Evolutionary conservation across 2,888 invertebrate genomes (phyloP), one percentile per base, ranked within the genome.

Genomic region (Chrysopilus asiliformis): DNA sequence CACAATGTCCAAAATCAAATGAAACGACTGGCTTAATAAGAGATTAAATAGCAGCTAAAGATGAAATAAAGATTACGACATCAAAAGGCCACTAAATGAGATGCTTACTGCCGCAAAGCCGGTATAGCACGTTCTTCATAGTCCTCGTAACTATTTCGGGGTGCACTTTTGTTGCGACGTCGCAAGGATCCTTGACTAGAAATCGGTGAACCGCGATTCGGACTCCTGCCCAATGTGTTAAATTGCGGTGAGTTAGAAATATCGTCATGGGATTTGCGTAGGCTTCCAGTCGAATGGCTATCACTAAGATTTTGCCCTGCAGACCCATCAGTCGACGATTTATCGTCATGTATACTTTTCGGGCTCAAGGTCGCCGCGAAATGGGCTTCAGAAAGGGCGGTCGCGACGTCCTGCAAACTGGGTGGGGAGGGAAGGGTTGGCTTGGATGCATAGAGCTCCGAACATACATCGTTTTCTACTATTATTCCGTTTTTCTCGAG

Each of bases 51-150:
- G 20, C 25, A 9, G 20, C 25, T 36, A 29, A n/a, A 36, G 15
- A 26, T 33, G 19, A 24, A 37, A 24, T 20, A 26, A 26, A 26
- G 26, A 10, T 26, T 26, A 26, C n/a, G n/a, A 5, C 3, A 22
- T 14, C 22, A 24, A 14, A 19, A 32, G 24, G 2, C 18, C 27
- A 28, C 14, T 10, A 37, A 34, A 10, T 18, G 16, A 20, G n/a
- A 27, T 31, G 55, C 76, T 74, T 68, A 87, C 87, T 85, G 86
- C 60, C 86, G 75, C 34, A 86, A 65, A 24, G 86, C 82, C 7
- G 89, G 89, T 41, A 90, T 69, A 1, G 84, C 72, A 38, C 86
- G 68, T 49, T 90, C 89, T 53, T 90, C 90, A 49, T 89, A 89
- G 46, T 83, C 84, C 56, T 86, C 85, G 50, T 83, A 87, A 4